Base-by-base conservation (phyloP, 2,888 invertebrate genomes). In the Melieria omissa region DNA sequence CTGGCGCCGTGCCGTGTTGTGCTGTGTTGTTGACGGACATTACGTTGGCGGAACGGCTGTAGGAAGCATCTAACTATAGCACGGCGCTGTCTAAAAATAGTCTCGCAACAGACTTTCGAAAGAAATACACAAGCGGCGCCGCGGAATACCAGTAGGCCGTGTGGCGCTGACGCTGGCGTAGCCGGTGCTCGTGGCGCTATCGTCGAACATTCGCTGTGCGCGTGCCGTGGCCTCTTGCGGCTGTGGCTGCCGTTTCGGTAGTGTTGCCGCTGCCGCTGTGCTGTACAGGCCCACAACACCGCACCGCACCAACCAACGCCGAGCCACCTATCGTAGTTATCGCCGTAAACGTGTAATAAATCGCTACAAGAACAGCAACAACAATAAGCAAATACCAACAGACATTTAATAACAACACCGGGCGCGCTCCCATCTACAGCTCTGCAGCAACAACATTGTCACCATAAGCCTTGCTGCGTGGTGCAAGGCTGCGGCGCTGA, bases 61-160 rank as follows among this genome's bases (percentile, higher is more conserved):
- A 58, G 58, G 49, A 41, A n/a, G 47, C 42, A 16, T 66, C 66
- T 66, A 66, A 66, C 66, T 66, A 66, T 66, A 66, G 66, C 66
- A 66, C 66, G 60, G 49, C 57, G 57, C 49, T 49, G 42, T 47
- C 47, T 66, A 66, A 66, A 66, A 66, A 66, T 66, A 66, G 66
- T 29, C 58, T 9, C 46, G 42, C 14, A 47, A 66, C 66, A 54
- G 6, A 12, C 41, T 41, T 58, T 41, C n/a, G 29, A 29, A 29
- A 29, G 29, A 29, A 29, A 29, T 3, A 29, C 29, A 29, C 29
- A 54, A 66, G 58, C 58, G 44, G 46, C 65, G 46, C 57, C 41
- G 47, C 45, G 29, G 57, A 41, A 65, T n/a, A 55, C 65, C 29
- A 57, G 44, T 57, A 65, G 65, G 65, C 46, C 49, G 57, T 9